Evolutionary conservation across 2,113 vertebrate species (phyloP).

Genomic region (Perognathus longimembris): DNA sequence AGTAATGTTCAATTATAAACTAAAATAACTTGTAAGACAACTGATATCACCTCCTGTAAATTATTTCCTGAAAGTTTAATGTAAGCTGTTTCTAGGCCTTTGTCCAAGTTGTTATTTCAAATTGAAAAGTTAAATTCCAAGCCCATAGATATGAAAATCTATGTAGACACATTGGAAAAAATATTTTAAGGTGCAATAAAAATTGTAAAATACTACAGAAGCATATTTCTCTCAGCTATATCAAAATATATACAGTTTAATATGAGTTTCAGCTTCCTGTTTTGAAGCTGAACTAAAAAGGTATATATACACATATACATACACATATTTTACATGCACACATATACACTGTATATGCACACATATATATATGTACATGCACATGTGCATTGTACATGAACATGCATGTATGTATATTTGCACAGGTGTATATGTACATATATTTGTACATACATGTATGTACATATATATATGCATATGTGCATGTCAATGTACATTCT

Average conservation of each 20-base stretch:
- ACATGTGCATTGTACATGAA: too few relatives aligned
- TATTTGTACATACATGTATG: too few relatives aligned
- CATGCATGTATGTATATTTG: too few relatives aligned
- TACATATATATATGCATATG: neutral
- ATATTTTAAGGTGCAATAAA: neutral
- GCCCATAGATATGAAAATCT: neutral
- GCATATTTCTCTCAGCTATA: constrained; percentile 9
- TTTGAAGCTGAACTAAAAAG: neutral
- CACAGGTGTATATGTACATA: too few relatives aligned
- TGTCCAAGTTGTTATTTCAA: neutral
- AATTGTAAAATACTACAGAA: neutral
- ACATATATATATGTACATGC: neutral
- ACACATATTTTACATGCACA: too few relatives aligned
- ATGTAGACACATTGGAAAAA: neutral
- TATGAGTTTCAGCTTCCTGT: neutral
- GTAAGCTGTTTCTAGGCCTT: neutral
- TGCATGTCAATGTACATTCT: too few relatives aligned
- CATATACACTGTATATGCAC: neutral
- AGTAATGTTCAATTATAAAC: neutral
- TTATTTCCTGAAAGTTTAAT: neutral
- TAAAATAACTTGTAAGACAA: neutral
- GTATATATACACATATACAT: neutral
- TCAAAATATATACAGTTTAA: neutral
- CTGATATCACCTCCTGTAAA: neutral
- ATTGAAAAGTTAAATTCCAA: neutral